Percentiles rank a stretch among this genome's conserved stretches.
These are phyloP conservation scores for Vannuccia rotundouncinata DNA, from an alignment of 2,888 invertebrate genomes.

Conservation along the genomic window DNA sequence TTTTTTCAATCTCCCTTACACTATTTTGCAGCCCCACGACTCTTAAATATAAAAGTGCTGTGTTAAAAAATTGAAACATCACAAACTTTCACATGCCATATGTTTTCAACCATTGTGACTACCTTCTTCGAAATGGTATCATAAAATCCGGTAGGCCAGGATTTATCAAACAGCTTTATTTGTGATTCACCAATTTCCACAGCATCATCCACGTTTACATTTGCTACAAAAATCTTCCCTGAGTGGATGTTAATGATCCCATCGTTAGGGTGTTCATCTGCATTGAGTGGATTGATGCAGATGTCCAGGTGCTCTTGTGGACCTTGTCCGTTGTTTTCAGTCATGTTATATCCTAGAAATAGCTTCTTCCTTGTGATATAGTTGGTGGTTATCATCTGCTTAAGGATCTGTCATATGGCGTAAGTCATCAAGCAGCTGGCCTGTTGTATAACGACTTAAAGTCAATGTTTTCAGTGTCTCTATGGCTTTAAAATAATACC, in stretches of 20 bases:
- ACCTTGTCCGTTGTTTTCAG: conserved; percentile 12
- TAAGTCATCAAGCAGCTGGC: too few relatives aligned
- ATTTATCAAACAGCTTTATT: conserved; percentile 7
- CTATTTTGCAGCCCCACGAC: conserved; percentile 36
- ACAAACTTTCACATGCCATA: too few relatives aligned
- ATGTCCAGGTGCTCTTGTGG: conserved; percentile 12
- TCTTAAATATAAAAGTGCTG: conserved; percentile 4
- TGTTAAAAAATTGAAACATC: neutral
- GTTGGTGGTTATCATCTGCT: too few relatives aligned
- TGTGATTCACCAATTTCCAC: conserved; percentile 26
- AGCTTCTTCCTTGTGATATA: too few relatives aligned
- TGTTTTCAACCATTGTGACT: conserved; percentile 33
- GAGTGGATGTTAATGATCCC: conserved; percentile 6
- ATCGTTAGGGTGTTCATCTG: conserved; percentile 13
- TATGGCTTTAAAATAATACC: too few relatives aligned
- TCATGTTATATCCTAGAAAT: too few relatives aligned
- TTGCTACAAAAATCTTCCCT: conserved; percentile 18
- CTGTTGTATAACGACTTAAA: too few relatives aligned
- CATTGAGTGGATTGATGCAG: conserved; percentile 14
- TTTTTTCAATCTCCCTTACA: conserved; percentile 22
- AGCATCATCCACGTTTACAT: conserved; percentile 23
- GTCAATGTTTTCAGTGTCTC: too few relatives aligned
- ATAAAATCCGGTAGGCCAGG: conserved; percentile 21
- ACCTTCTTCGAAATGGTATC: conserved; percentile 25
- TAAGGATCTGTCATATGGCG: too few relatives aligned